A percentile compares a stretch with the other conserved stretches of the same genome.
phyloP scores from a whole-genome alignment of 2,113 vertebrate species.

The Salvelinus fontinalis region DNA sequence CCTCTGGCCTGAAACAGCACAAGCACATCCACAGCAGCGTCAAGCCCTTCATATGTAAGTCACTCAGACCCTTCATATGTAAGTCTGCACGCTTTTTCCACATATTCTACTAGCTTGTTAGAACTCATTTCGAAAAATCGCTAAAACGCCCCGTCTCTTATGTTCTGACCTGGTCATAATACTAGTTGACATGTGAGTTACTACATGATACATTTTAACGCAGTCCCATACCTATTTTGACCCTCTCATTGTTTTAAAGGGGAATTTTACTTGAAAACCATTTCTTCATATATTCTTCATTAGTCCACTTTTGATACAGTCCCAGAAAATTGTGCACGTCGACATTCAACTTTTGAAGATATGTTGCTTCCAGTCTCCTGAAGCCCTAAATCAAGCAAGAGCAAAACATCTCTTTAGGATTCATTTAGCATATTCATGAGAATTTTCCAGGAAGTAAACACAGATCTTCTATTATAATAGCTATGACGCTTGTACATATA shows the following conservation, averaged over 20 bases:
- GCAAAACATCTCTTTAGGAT: background rate
- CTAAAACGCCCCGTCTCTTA: background rate
- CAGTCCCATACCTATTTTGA: too few relatives aligned
- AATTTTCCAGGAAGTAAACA: background rate
- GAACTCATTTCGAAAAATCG: background rate
- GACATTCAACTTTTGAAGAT: too few relatives aligned
- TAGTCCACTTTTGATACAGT: too few relatives aligned
- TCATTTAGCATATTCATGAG: background rate
- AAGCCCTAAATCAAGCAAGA: too few relatives aligned
- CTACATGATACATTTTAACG: background rate
- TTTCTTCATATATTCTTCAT: too few relatives aligned
- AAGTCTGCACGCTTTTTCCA: slow-evolving; percentile 70
- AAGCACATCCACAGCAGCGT: slow-evolving; percentile 99
- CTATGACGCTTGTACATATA: background rate
- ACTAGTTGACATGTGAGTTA: background rate
- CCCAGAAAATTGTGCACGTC: too few relatives aligned
- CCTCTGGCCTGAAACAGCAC: slow-evolving; percentile 99
- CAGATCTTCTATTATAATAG: too few relatives aligned
- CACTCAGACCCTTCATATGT: slow-evolving; percentile 83
- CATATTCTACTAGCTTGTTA: slow-evolving; percentile 19
- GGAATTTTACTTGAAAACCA: too few relatives aligned
- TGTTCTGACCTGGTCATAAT: background rate
- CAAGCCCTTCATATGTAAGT: slow-evolving; percentile 99
- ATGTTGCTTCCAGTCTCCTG: too few relatives aligned
- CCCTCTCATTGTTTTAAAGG: too few relatives aligned